A percentile compares a stretch with the other conserved stretches of the same genome.
These are phyloP conservation scores for Oryzias sinensis DNA, from an alignment of 2,797 vertebrate species.

Conservation along the genomic window DNA sequence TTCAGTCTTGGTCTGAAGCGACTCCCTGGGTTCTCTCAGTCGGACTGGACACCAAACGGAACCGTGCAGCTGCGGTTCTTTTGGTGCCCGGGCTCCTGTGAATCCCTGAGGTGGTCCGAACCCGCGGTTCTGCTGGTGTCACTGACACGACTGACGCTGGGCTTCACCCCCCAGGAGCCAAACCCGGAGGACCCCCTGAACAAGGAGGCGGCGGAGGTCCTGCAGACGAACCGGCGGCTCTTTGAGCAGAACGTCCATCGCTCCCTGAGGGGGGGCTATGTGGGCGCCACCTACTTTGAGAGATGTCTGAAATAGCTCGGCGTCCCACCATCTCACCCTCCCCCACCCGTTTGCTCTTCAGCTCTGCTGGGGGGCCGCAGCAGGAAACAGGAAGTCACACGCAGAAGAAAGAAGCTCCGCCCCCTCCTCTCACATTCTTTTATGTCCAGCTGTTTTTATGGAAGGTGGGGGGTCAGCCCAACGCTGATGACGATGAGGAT, in stretches of 20 bases:
- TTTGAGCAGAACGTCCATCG: conserved; percentile 95
- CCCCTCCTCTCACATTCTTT: too few species aligned
- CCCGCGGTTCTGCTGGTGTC: background rate
- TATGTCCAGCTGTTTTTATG: too few species aligned
- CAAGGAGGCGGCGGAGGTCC: conserved; percentile 92
- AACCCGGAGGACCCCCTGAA: conserved; percentile 94
- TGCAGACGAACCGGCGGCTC: conserved; percentile 92
- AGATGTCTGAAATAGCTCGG: conserved; percentile 89
- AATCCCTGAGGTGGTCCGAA: too few species aligned
- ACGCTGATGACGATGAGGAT: background rate
- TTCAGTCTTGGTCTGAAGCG: too few species aligned
- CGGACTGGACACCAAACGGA: too few species aligned
- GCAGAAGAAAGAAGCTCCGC: too few species aligned
- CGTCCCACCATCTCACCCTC: conserved; percentile 10
- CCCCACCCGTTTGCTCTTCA: conserved; percentile 5
- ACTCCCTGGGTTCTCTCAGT: too few species aligned
- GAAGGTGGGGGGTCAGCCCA: too few species aligned
- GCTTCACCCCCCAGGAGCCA: conserved; percentile 79
- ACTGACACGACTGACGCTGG: background rate
- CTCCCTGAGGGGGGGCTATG: conserved; percentile 90
- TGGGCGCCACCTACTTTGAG: conserved; percentile 93
- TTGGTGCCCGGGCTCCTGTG: too few species aligned
- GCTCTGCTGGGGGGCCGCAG: too few species aligned
- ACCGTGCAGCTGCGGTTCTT: too few species aligned
- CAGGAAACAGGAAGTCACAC: too few species aligned